phyloP scores from a whole-genome alignment of 1,140 invertebrate genomes.

The Bactericera cockerelli region DNA sequence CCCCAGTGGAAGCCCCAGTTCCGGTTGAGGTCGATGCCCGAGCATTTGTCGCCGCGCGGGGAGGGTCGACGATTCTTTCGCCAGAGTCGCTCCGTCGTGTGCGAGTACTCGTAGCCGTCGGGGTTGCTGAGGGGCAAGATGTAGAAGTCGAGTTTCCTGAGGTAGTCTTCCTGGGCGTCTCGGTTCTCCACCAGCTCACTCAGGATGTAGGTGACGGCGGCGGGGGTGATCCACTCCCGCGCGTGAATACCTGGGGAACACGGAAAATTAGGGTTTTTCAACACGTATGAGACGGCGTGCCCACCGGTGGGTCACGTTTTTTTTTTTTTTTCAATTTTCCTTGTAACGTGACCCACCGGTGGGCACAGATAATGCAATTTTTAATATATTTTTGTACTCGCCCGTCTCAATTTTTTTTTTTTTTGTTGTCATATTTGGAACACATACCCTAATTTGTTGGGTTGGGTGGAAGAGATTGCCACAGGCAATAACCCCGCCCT shows the following conservation, averaged over 20 bases:
- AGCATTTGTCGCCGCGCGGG: constrained; percentile 18
- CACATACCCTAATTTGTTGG: too few relatives aligned
- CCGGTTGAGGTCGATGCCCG: constrained; percentile 49
- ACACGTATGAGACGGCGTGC: too few relatives aligned
- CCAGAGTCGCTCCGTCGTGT: constrained; percentile 59
- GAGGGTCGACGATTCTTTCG: constrained; percentile 54
- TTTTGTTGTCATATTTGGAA: too few relatives aligned
- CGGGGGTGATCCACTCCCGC: constrained; percentile 67
- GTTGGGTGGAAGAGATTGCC: too few relatives aligned
- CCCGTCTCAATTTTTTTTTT: too few relatives aligned
- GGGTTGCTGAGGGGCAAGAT: constrained; percentile 42
- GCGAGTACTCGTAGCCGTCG: constrained; percentile 45
- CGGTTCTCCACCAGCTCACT: constrained; percentile 60
- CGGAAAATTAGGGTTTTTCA: too few relatives aligned
- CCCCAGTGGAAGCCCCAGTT: constrained; percentile 55
- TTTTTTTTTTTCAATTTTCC: too few relatives aligned
- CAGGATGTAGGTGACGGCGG: constrained; percentile 43
- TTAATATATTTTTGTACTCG: too few relatives aligned
- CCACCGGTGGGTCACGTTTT: too few relatives aligned
- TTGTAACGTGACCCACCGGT: too few relatives aligned
- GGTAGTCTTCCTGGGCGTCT: constrained; percentile 46
- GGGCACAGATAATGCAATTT: too few relatives aligned
- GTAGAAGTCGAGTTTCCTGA: constrained; percentile 44
- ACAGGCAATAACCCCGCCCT: too few relatives aligned
- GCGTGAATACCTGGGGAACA: constrained; percentile 50